Conservation (phyloP, 2,113 vertebrate genomes). For the Recurvirostra avosetta region DNA sequence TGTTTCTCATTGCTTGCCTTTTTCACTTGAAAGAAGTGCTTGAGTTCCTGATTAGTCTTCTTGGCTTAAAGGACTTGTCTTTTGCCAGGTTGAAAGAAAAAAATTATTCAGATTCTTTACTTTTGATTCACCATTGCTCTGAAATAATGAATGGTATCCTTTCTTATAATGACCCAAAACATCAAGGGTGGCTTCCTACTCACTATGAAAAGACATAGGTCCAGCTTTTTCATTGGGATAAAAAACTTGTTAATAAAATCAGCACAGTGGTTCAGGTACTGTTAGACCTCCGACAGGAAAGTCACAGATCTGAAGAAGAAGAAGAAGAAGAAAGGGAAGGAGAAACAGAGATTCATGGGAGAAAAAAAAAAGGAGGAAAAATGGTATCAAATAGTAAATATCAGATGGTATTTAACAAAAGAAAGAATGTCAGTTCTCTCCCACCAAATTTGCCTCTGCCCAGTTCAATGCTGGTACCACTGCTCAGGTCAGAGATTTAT, state of each 20-base stretch:
- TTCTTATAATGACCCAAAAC: background rate
- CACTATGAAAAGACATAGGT: background rate
- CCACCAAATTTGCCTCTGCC: constrained; percentile 65
- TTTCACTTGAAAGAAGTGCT: background rate
- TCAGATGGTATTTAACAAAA: constrained; percentile 37
- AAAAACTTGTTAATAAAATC: constrained; percentile 46
- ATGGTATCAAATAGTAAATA: too few species aligned
- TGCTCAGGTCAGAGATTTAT: constrained; percentile 39
- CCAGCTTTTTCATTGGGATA: background rate
- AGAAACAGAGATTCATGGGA: constrained; percentile 43
- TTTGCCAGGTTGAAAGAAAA: background rate
- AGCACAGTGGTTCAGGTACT: background rate
- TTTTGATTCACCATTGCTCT: constrained; percentile 23
- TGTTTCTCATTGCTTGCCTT: background rate
- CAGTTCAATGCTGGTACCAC: constrained; percentile 33
- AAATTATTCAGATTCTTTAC: constrained; percentile 31
- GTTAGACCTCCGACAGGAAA: constrained; percentile 15
- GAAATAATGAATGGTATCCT: background rate
- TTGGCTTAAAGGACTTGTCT: background rate
- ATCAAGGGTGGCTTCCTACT: background rate
- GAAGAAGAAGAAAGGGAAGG: constrained; percentile 34
- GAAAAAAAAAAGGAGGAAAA: background rate
- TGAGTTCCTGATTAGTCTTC: background rate
- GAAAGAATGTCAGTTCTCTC: constrained; percentile 31
- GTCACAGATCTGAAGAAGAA: constrained; percentile 6